These are phyloP conservation scores for Orientallactaga bullata DNA, from an alignment of 2,113 vertebrate genomes.

Conservation along the genomic window DNA sequence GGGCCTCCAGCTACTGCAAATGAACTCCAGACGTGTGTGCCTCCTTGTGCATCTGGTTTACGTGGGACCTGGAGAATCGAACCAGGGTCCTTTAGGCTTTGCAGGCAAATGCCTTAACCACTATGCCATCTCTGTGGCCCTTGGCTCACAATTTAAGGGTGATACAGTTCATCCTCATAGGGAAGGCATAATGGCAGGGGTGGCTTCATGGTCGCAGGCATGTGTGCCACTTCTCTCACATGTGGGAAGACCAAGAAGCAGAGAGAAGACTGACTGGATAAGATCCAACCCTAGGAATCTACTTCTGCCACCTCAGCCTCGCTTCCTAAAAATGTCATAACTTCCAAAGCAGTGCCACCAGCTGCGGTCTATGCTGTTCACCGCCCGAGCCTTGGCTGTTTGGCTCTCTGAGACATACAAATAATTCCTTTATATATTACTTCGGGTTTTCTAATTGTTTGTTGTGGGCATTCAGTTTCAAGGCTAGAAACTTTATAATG, in stretches of 20 bases:
- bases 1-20: too few relatives aligned
- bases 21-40: too few relatives aligned
- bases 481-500: neutral
- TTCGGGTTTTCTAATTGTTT: conserved; percentile 18
- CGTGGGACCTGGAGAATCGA: too few relatives aligned
- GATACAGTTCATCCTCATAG: neutral
- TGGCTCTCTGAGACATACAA: neutral
- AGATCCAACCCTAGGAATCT: neutral
- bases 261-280: neutral
- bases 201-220: neutral
- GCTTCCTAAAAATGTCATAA: neutral
- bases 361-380: too few relatives aligned
- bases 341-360: neutral
- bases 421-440: neutral
- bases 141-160: too few relatives aligned
- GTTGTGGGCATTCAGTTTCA: conserved; percentile 2
- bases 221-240: neutral
- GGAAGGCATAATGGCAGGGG: neutral
- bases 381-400: neutral
- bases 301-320: neutral
- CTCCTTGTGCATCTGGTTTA: too few relatives aligned
- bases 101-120: too few relatives aligned
- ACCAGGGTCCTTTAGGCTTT: too few relatives aligned
- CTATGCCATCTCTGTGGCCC: too few relatives aligned
- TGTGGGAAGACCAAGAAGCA: neutral